A percentile compares a stretch with the other conserved stretches of the same genome.
These are phyloP conservation scores for Diplodus sargus DNA, from an alignment of 2,797 vertebrate genomes.

Conservation along the genomic window DNA sequence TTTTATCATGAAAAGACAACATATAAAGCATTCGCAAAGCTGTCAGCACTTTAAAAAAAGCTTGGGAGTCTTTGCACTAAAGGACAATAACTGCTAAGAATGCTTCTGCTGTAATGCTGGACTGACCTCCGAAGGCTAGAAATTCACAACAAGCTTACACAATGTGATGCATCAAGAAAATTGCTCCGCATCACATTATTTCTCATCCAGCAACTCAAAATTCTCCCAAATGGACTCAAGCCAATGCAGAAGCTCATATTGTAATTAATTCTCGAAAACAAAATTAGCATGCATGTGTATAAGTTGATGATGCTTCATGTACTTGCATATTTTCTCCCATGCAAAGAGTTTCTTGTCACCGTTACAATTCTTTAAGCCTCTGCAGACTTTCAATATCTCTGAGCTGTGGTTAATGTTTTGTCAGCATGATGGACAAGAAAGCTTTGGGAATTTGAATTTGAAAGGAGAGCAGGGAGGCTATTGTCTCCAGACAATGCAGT, in stretches of 20 bases:
- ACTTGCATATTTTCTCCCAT: conserved; percentile 1
- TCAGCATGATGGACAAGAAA: conserved; percentile 58
- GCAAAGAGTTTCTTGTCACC: conserved; percentile 4
- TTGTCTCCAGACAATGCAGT: conserved; percentile 65
- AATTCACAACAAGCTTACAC: background rate
- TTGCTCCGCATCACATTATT: conserved; percentile 25
- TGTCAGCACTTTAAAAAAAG: too few species aligned
- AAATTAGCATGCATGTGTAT: conserved; percentile 19
- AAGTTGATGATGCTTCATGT: background rate
- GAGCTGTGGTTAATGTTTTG: conserved; percentile 41
- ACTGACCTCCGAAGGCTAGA: conserved; percentile 20
- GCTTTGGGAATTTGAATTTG: conserved; percentile 67
- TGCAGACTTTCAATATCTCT: conserved; percentile 40
- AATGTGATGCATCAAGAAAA: conserved; percentile 18
- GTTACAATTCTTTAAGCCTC: conserved; percentile 22
- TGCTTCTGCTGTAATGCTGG: background rate
- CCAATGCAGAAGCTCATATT: background rate
- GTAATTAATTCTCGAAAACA: conserved; percentile 29
- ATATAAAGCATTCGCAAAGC: background rate
- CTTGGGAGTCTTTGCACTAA: background rate
- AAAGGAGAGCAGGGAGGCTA: conserved; percentile 52
- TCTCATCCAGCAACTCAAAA: conserved; percentile 10
- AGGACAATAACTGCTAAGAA: background rate
- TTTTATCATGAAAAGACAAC: background rate
- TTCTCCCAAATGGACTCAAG: conserved; percentile 4